These are phyloP conservation scores for Alethe diademata DNA, from an alignment of 2,113 vertebrate species.

Conservation along the genomic window DNA sequence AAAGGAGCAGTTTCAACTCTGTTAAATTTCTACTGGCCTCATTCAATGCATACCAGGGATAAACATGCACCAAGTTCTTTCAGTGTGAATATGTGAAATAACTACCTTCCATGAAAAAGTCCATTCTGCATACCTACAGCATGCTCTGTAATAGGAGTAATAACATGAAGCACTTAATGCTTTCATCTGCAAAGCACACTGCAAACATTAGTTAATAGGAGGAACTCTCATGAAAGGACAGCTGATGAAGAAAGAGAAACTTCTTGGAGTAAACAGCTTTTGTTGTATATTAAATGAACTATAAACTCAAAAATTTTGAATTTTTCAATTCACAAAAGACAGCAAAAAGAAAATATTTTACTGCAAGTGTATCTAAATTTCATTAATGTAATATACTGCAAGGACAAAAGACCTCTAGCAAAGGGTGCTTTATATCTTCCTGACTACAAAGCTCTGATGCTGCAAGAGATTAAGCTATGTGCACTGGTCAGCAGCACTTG, in stretches of 20 bases:
- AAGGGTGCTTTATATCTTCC: neutral
- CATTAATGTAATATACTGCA: neutral
- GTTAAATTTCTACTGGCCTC: neutral
- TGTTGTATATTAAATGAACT: neutral
- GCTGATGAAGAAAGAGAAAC: constrained; percentile 15
- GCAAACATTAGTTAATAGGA: neutral
- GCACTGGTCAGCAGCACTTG: neutral
- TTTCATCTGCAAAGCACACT: constrained; percentile 3
- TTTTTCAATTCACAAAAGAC: neutral
- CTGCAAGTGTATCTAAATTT: neutral
- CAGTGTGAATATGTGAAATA: neutral
- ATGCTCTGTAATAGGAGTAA: neutral
- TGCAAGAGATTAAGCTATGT: neutral
- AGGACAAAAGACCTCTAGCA: neutral
- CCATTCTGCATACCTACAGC: neutral
- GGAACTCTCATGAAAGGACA: neutral
- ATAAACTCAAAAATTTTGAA: neutral
- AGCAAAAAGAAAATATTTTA: neutral
- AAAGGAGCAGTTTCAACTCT: neutral
- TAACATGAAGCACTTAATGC: neutral
- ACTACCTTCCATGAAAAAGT: neutral
- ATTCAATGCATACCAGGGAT: neutral
- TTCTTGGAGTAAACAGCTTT: neutral
- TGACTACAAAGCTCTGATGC: neutral
- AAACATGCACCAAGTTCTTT: neutral